These are phyloP conservation scores for Nylanderia fulva DNA, from an alignment of 1,140 invertebrate species.

Conservation along the genomic window DNA sequence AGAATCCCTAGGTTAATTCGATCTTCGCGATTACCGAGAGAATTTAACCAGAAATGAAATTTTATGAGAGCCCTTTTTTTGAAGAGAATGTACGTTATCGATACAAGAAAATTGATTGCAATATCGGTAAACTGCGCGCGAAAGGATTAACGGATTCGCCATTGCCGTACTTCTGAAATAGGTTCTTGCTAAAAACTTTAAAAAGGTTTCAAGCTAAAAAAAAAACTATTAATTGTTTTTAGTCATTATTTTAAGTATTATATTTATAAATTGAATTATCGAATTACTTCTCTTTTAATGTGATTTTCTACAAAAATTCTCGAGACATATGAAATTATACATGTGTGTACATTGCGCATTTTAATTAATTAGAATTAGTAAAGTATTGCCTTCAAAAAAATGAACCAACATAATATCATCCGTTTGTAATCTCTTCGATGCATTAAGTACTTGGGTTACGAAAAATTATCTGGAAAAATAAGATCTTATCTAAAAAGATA, in stretches of 20 bases:
- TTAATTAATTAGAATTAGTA: too few species aligned
- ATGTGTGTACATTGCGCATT: neutral
- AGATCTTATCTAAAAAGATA: neutral
- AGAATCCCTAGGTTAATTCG: slow-evolving; percentile 61
- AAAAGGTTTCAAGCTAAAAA: neutral
- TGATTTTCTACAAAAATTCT: too few species aligned
- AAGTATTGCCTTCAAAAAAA: neutral
- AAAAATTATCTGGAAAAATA: neutral
- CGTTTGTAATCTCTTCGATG: neutral
- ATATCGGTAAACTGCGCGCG: slow-evolving; percentile 27
- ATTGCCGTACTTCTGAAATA: neutral
- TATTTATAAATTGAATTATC: neutral
- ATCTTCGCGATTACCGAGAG: slow-evolving; percentile 47
- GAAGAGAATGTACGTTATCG: slow-evolving; percentile 44
- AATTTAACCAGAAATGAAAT: slow-evolving; percentile 51
- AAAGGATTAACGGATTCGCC: slow-evolving; percentile 18
- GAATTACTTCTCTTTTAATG: neutral
- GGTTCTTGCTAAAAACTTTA: neutral
- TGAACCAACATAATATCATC: neutral
- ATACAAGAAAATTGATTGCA: slow-evolving; percentile 50
- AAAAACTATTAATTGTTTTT: neutral
- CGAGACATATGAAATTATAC: too few species aligned
- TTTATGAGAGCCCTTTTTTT: slow-evolving; percentile 24
- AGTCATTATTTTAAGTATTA: slow-evolving; percentile 9
- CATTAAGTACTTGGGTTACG: too few species aligned